These are phyloP conservation scores for Tribolium castaneum DNA, from an alignment of 1,140 invertebrate species.

Conservation along the genomic window DNA sequence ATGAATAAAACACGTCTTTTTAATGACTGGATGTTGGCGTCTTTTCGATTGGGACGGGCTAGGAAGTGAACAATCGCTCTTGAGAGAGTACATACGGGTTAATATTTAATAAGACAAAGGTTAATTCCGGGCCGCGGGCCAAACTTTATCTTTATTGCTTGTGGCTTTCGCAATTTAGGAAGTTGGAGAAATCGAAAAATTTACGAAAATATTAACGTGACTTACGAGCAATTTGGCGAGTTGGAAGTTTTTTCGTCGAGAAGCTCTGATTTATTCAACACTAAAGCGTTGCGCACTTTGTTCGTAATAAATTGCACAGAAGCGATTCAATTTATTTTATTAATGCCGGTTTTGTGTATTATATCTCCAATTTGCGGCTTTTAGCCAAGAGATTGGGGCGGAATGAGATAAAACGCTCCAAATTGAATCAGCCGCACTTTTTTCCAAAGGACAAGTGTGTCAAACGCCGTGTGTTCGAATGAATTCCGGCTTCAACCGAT, in stretches of 20 bases:
- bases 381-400: not conserved
- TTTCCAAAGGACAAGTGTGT: not conserved
- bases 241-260: not conserved
- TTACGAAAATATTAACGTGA: not conserved
- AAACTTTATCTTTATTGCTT: not conserved
- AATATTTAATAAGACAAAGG: constrained; percentile 1
- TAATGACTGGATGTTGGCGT: not conserved
- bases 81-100: not conserved
- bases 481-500: not conserved
- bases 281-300: constrained; percentile 9
- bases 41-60: not conserved
- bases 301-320: constrained; percentile 27
- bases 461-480: not conserved
- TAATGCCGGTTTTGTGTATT: constrained; percentile 19
- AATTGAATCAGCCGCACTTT: not conserved
- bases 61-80: not conserved
- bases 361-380: constrained; percentile 13
- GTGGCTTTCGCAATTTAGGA: not conserved
- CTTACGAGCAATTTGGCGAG: not conserved
- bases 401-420: not conserved
- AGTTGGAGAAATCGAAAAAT: not conserved
- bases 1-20: not conserved
- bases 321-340: constrained; percentile 33
- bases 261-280: constrained; percentile 29
- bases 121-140: not conserved